Base-by-base conservation (phyloP, 2,797 vertebrate genomes). In the Pogoniulus pusillus region DNA sequence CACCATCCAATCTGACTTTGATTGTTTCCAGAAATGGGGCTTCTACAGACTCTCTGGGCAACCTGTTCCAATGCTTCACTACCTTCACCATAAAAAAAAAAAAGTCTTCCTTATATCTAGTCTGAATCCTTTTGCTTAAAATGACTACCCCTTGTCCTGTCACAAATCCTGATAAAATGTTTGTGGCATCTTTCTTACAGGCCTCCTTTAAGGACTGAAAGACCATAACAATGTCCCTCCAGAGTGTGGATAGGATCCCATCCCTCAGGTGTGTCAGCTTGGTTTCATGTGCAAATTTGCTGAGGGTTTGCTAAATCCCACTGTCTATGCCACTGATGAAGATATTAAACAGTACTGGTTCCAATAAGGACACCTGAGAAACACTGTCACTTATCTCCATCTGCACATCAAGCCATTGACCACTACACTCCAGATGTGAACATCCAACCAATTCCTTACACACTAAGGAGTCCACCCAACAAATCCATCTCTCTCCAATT, bases 1-100 rank as follows among this genome's bases (percentile, higher is more conserved):
- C 15, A 15, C 15, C 0, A 0, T 64, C 18, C 55, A 55, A 6
- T 12, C n/a, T 30, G 34, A 12, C 9, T 10, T 62, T 29, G 45
- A 71, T 23, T 10, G 2, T 71, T 60, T 23, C 54, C n/a, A 82
- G 19, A 16, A 20, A 34, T 26, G 23, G 9, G 7, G 5, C 27
- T 24, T 41, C 34, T 20, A 16, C 17, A 16, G 22, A 32, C 11
- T 34, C 26, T 39, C 49, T 22, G 29, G 15, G 26, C 9, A 72
- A 62, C 16, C 16, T 22, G 26, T 19, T 27, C 26, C 35, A 34
- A 6, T 64, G 10, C 19, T 53, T 75, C 15, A 49, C 3, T 11
- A 55, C 30, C 3, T 6, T 35, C 30, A 29, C 3, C 2, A 2
- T 65, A 53, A 51, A 53, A 53, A 53, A 47, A 45, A 53, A 53